phyloP scores from a whole-genome alignment of 1,140 invertebrate species.

The Calliphora vicina region DNA sequence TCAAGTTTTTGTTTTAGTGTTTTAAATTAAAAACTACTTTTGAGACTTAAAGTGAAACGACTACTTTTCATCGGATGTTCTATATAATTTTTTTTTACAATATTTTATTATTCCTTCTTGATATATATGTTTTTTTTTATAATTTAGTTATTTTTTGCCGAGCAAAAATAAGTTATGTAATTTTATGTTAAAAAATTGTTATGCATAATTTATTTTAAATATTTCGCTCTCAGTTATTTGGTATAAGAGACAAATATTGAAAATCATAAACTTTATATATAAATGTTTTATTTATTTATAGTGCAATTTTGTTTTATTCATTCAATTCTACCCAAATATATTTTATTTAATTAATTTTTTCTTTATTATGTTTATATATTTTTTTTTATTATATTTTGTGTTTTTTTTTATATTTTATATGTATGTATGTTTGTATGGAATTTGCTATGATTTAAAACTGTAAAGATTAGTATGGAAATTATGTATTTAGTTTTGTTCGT shows the following conservation, averaged over 20 bases:
- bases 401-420: too few relatives aligned
- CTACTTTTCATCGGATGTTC: not conserved
- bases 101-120: not conserved
- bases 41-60: conserved; percentile 4
- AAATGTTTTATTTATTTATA: not conserved
- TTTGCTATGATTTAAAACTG: too few relatives aligned
- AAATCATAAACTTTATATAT: not conserved
- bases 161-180: not conserved
- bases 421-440: too few relatives aligned
- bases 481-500: too few relatives aligned
- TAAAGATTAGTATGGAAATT: too few relatives aligned
- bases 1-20: not conserved
- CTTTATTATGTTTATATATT: not conserved
- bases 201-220: too few relatives aligned
- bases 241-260: too few relatives aligned
- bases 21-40: not conserved
- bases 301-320: not conserved
- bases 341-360: not conserved
- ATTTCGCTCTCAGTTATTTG: too few relatives aligned
- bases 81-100: not conserved
- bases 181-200: not conserved
- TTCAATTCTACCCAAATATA: not conserved
- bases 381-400: not conserved
- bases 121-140: not conserved
- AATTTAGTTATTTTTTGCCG: not conserved